Evolutionary conservation across 35 echinoderm and acorn worm genomes (phyloP).

Genomic region (Chiridota heheva): DNA sequence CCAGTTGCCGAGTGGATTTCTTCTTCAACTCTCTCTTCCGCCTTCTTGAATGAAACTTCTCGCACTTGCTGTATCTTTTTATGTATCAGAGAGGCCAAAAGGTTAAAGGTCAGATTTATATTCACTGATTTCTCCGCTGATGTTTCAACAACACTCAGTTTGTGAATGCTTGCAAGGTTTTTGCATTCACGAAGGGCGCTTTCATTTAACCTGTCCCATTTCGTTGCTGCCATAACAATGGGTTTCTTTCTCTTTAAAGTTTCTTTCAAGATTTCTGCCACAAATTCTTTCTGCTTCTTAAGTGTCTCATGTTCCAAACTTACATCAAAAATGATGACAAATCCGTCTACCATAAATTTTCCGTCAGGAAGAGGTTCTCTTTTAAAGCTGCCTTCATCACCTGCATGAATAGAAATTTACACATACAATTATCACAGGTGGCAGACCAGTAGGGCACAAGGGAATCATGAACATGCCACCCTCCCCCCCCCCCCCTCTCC

Average conservation of each 20-base stretch:
- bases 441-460: too few species aligned
- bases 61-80: slow-evolving; percentile 19
- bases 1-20: slow-evolving; percentile 38
- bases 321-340: slow-evolving; percentile 62
- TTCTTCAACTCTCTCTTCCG: slow-evolving; percentile 20
- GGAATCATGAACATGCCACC: too few species aligned
- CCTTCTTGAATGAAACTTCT: slow-evolving; percentile 45
- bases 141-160: slow-evolving; percentile 53
- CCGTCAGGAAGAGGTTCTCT: slow-evolving; percentile 57
- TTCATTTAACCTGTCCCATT: slow-evolving; percentile 55
- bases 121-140: slow-evolving; percentile 71
- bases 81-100: slow-evolving; percentile 49
- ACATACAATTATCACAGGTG: too few species aligned
- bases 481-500: too few species aligned
- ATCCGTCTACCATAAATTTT: slow-evolving; percentile 71
- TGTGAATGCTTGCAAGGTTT: slow-evolving; percentile 30
- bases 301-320: slow-evolving; percentile 18
- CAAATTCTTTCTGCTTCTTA: slow-evolving; percentile 60
- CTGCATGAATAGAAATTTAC: slow-evolving; percentile 16
- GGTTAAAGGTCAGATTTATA: slow-evolving; percentile 63
- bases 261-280: not conserved
- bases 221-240: slow-evolving; percentile 51
- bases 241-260: slow-evolving; percentile 56
- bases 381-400: slow-evolving; percentile 57
- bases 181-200: slow-evolving; percentile 20